Conservation (phyloP, 2,888 invertebrate genomes). For the Callinectes sapidus region DNA sequence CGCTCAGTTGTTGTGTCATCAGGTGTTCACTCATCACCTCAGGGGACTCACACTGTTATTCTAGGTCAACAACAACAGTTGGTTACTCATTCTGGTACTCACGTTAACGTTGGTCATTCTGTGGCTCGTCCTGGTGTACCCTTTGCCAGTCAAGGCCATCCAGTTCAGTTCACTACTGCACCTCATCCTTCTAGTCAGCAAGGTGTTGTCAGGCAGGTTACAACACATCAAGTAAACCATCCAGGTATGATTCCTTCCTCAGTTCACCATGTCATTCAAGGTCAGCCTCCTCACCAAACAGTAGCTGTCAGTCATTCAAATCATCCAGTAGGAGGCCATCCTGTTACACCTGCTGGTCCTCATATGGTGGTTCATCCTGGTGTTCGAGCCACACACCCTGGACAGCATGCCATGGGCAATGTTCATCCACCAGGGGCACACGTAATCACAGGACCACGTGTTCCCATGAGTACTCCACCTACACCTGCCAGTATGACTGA, state of each 20-base stretch:
- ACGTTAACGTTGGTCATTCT: conserved; percentile 43
- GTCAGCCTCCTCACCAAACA: conserved; percentile 57
- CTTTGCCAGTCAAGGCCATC: conserved; percentile 50
- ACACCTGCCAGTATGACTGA: conserved; percentile 66
- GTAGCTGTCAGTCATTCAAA: conserved; percentile 50
- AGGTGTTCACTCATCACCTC: conserved; percentile 54
- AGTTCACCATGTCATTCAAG: conserved; percentile 58
- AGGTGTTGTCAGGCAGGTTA: conserved; percentile 61
- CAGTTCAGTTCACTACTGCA: conserved; percentile 42
- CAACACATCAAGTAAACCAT: conserved; percentile 59
- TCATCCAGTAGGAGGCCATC: conserved; percentile 51
- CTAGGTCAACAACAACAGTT: conserved; percentile 53
- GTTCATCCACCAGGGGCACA: conserved; percentile 54
- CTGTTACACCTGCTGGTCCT: conserved; percentile 36
- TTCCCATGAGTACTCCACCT: conserved; percentile 41
- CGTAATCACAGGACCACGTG: conserved; percentile 42
- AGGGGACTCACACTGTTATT: conserved; percentile 50
- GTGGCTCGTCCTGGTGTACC: conserved; percentile 57
- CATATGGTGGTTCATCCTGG: conserved; percentile 65
- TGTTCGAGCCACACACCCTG: conserved; percentile 56
- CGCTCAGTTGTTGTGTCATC: conserved; percentile 61
- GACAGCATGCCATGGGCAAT: conserved; percentile 55
- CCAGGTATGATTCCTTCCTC: conserved; percentile 57
- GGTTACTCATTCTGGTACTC: conserved; percentile 41
- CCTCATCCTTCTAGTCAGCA: conserved; percentile 64